phyloP scores from a whole-genome alignment of 2,113 vertebrate species.

The Ictalurus punctatus region DNA sequence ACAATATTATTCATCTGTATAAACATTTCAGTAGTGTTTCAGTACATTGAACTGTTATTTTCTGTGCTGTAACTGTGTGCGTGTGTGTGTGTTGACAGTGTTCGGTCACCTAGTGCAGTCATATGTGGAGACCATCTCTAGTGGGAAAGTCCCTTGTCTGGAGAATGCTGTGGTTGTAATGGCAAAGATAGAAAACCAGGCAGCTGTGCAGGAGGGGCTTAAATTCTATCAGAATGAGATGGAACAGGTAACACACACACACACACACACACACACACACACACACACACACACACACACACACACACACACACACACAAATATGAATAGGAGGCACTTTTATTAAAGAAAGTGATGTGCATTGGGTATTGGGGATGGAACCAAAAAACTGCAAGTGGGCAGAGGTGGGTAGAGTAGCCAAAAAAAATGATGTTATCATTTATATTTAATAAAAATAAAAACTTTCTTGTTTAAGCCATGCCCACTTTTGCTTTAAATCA shows the following conservation, averaged over 20 bases:
- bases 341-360: not conserved
- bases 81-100: conserved; percentile 34
- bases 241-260: conserved; percentile 40
- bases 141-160: conserved; percentile 61
- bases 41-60: not conserved
- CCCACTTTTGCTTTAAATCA: too few species aligned
- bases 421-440: too few species aligned
- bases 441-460: too few species aligned
- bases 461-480: too few species aligned
- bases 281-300: not conserved
- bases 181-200: conserved; percentile 59
- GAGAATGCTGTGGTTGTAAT: conserved; percentile 61
- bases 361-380: not conserved
- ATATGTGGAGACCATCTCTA: conserved; percentile 63
- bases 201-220: conserved; percentile 59
- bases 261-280: not conserved
- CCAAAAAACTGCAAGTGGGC: too few species aligned
- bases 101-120: conserved; percentile 51
- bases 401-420: too few species aligned
- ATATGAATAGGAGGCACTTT: not conserved
- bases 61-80: conserved; percentile 16
- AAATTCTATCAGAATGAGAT: conserved; percentile 58
- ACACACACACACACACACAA: not conserved
- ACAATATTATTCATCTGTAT: not conserved
- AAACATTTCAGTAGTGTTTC: not conserved